These are phyloP conservation scores for Leuctra nigra DNA, from an alignment of 2,888 invertebrate species.

Conservation along the genomic window DNA sequence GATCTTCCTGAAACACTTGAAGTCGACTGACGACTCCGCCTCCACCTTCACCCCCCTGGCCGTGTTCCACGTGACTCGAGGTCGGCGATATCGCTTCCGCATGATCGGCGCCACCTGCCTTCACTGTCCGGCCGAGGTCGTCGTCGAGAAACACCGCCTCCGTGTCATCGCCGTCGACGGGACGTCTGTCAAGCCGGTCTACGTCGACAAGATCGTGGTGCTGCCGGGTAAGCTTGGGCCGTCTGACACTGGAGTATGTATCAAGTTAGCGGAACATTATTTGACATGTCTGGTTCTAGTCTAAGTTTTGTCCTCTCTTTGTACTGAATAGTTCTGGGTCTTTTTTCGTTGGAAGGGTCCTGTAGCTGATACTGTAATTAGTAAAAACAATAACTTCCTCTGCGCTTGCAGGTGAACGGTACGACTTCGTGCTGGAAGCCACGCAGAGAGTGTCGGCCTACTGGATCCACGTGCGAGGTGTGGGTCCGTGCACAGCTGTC, in stretches of 20 bases:
- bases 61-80: slow-evolving; percentile 33
- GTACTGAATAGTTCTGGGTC: too few relatives aligned
- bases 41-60: slow-evolving; percentile 24
- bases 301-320: too few relatives aligned
- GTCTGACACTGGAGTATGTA: background rate
- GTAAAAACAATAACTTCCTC: too few relatives aligned
- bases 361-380: too few relatives aligned
- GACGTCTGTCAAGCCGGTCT: slow-evolving; percentile 33
- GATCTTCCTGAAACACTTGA: too few relatives aligned
- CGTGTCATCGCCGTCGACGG: slow-evolving; percentile 39
- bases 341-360: too few relatives aligned
- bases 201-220: slow-evolving; percentile 34
- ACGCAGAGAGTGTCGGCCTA: slow-evolving; percentile 35
- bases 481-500: slow-evolving; percentile 38
- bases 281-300: too few relatives aligned
- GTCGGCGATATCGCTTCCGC: slow-evolving; percentile 39
- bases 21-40: background rate
- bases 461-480: slow-evolving; percentile 39
- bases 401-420: slow-evolving; percentile 41
- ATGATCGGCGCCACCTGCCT: slow-evolving; percentile 38
- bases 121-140: slow-evolving; percentile 37
- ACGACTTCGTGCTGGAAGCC: slow-evolving; percentile 43
- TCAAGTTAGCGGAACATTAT: too few relatives aligned
- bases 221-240: slow-evolving; percentile 21
- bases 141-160: slow-evolving; percentile 37